Percentiles rank a stretch among this genome's conserved stretches.
These are phyloP conservation scores for Paradoxurus hermaphroditus DNA, from an alignment of 2,113 vertebrate genomes.

Conservation along the genomic window DNA sequence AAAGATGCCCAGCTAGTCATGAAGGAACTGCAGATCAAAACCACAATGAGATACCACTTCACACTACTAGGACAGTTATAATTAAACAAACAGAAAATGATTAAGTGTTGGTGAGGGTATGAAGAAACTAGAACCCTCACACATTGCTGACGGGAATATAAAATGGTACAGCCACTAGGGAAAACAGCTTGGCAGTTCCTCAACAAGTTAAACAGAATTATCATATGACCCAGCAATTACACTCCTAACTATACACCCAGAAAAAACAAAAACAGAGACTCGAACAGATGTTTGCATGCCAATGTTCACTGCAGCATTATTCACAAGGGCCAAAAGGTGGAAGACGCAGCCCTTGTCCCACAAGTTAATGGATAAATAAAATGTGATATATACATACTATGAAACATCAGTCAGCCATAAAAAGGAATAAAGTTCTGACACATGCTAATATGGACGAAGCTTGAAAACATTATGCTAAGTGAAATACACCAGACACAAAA, in stretches of 20 bases:
- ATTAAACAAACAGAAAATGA: neutral
- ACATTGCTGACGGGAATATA: neutral
- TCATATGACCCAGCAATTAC: neutral
- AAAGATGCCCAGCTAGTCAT: neutral
- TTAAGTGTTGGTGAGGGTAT: neutral
- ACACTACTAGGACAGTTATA: neutral
- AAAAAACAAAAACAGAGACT: neutral
- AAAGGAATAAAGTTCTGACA: neutral
- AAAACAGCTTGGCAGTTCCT: neutral
- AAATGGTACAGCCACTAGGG: neutral
- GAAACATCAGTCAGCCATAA: neutral
- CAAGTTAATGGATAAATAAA: neutral
- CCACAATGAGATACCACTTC: neutral
- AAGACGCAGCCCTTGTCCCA: neutral
- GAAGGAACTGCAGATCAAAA: neutral
- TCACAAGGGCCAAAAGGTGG: neutral
- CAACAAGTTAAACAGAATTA: neutral
- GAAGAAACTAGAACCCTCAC: neutral
- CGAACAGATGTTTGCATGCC: neutral
- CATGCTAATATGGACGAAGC: neutral
- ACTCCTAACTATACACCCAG: neutral
- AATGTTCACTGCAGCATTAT: neutral
- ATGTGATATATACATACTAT: neutral
- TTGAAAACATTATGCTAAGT: neutral
- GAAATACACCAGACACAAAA: neutral